Evolutionary conservation across 37 sponge, comb jelly and placozoan genomes (phyloP), one percentile per base, ranked within the genome.

Genomic region (Beroe ovata): DNA sequence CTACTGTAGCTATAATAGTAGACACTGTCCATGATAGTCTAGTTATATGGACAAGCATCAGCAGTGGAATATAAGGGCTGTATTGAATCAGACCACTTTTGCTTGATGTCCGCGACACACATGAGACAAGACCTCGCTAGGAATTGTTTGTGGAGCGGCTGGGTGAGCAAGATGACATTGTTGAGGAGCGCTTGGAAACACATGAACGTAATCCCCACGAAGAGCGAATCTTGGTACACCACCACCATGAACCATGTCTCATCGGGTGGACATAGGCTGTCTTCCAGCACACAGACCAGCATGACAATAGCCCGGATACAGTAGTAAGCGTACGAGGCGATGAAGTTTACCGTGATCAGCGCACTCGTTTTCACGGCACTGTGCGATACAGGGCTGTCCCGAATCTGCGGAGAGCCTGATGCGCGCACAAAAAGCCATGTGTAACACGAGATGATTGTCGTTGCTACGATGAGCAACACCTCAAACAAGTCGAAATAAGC

Each of bases 81-180:
- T n/a, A n/a, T n/a, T n/a, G n/a, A n/a, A n/a, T n/a, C n/a, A 47
- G 11, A 47, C 36, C 69, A 66, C 84, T 77, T 77, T 54, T 54
- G 39, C 47, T 77, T 77, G 36, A 77, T 23, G 14, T 77, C 84
- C 39, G 14, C 26, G 14, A 16, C 26, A 26, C 41, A 77, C 47
- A 40, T 3, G 28, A 77, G 47, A 1, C 6, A 1, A 29, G 26
- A 40, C 8, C 54, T 37, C 47, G 54, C 0, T 2, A 77, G 20
- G 54, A 42, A 42, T 18, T 3, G 36, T 2, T 54, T 37, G 36
- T 4, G 26, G 26, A 42, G 42, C 36, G n/a, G 21, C 54, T 77
- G 84, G 8, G 36, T 3, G 21, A 77, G 41, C 47, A 77, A 54
- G 84, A 77, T 77, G 84, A 40, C 20, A 29, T 77, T 77, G 54